A percentile compares a stretch with the other conserved stretches of the same genome.
Evolutionary conservation across 2,797 vertebrate species (phyloP).

Genomic region (Caiman crocodilus): DNA sequence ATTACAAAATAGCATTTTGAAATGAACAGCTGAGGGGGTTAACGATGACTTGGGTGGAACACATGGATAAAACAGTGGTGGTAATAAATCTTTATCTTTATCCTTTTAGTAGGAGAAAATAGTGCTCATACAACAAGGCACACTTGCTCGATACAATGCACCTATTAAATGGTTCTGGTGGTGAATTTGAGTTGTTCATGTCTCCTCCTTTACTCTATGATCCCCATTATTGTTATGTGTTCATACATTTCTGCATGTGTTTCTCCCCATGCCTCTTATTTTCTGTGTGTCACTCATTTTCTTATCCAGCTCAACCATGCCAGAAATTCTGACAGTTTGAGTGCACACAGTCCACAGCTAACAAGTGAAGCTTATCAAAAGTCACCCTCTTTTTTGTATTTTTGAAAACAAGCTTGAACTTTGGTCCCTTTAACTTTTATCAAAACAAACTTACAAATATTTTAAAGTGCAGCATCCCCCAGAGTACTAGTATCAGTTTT

Average conservation of each 20-base stretch:
- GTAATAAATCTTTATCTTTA: not conserved
- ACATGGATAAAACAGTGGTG: too few relatives aligned
- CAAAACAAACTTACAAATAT: slow-evolving; percentile 56
- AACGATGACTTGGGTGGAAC: not conserved
- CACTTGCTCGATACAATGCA: not conserved
- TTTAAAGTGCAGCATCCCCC: slow-evolving; percentile 57
- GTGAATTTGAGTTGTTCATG: not conserved
- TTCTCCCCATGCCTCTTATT: slow-evolving; percentile 23
- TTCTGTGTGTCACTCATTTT: slow-evolving; percentile 46
- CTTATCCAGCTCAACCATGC: slow-evolving; percentile 48
- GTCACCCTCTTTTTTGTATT: not conserved
- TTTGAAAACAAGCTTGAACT: slow-evolving; percentile 61
- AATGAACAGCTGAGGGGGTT: not conserved
- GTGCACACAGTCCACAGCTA: slow-evolving; percentile 13
- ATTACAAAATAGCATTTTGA: too few relatives aligned
- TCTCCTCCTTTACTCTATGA: not conserved
- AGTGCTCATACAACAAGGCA: not conserved
- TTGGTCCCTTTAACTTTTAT: slow-evolving; percentile 52
- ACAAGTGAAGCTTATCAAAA: slow-evolving; percentile 66
- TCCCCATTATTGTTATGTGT: not conserved
- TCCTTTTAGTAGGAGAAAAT: not conserved
- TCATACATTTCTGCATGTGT: slow-evolving; percentile 8
- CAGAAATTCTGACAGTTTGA: slow-evolving; percentile 22
- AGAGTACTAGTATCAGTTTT: slow-evolving; percentile 60
- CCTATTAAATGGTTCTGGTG: not conserved